Evolutionary conservation across 2,888 invertebrate species (phyloP), one percentile per base, ranked within the genome.

Genomic region (Timandra comae): DNA sequence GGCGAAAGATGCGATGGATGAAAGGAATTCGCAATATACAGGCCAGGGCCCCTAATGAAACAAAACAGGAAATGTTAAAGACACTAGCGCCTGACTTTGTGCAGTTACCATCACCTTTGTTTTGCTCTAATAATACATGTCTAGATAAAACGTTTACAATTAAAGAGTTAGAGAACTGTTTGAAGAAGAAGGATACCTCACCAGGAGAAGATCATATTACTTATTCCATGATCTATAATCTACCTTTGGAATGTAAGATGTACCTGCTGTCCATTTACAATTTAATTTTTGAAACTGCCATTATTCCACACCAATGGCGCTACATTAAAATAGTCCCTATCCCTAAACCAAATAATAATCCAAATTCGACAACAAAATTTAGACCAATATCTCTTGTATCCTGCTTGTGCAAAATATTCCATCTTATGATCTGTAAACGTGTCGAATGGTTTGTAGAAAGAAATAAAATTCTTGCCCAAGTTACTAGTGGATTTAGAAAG

Each of bases 381-480:
- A 21, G 21, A 21, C 21, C 21, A 4, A 21, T 21, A 19, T 33
- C 38, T 0, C 12, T 38, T 4, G 27, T 33, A 6, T 38, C 27
- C 2, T 33, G 34, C 21, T 4, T 35, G n/a, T 34, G 31, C 7
- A 33, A 21, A 7, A 21, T 7, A 3, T 21, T 21, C 8, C 21
- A 21, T 21, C 2, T 21, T 4, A 38, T 35, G 31, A 7, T 38
- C 4, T 7, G n/a, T 7, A 24, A 9, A 22, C 27, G 34, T 1
- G 7, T 33, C 11, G 38, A 33, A 20, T 38, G 34, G 34, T 38
- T 25, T 12, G n/a, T 21, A 16, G 38, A 38, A 29, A 31, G 5
- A 3, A 7, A 35, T 8, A 4, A 3, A 21, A 21, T 21, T 21
- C 7, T 21, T 2, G 3, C 21, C n/a, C n/a, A n/a, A n/a, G n/a